Conservation (phyloP, 2,797 vertebrate genomes). For the Alfaro cultratus region DNA sequence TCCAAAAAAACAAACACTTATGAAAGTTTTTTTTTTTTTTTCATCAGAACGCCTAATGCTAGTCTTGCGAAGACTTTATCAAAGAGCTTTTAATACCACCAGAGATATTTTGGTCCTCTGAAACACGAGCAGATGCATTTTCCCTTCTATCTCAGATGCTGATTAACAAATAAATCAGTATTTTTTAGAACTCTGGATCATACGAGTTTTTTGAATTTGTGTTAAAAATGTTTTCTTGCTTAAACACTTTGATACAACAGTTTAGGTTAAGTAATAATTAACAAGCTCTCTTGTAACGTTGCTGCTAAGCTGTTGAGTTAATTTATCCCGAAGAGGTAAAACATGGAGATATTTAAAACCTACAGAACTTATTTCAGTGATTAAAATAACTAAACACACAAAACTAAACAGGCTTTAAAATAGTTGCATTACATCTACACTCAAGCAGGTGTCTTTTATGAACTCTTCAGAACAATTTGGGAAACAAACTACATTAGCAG, state of each 20-base stretch:
- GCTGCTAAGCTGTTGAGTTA: background rate
- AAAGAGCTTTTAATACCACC: constrained; percentile 1
- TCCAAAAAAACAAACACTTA: background rate
- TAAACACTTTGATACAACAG: background rate
- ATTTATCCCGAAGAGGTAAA: background rate
- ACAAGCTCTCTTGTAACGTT: background rate
- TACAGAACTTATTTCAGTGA: background rate
- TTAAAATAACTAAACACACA: background rate
- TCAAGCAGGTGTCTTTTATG: background rate
- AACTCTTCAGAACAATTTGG: background rate
- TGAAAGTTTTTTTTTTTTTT: constrained; percentile 3
- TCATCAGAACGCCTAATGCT: background rate
- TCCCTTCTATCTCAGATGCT: background rate
- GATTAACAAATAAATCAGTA: background rate
- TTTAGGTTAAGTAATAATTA: background rate
- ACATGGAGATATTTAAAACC: background rate
- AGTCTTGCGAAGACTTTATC: constrained; percentile 9
- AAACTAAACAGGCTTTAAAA: background rate
- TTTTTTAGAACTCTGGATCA: background rate
- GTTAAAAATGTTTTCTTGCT: background rate
- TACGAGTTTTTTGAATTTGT: too few relatives aligned
- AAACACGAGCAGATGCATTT: background rate
- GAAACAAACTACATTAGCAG: background rate
- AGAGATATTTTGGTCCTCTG: constrained; percentile 1
- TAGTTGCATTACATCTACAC: background rate